phyloP scores from a whole-genome alignment of 2,888 invertebrate species.

The Leptinotarsa juncta region DNA sequence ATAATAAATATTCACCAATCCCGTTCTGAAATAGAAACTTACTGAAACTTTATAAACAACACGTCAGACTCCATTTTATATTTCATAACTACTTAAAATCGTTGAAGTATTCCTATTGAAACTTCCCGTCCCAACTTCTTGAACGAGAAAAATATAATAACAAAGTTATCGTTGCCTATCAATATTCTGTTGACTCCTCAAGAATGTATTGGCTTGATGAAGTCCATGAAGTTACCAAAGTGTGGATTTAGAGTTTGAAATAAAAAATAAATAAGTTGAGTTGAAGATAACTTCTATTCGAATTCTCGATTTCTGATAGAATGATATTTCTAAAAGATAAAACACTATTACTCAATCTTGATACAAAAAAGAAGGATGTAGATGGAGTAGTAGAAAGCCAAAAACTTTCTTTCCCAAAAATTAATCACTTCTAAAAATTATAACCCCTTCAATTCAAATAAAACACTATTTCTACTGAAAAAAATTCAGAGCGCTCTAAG shows the following conservation, averaged over 20 bases:
- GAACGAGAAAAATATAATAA: background rate
- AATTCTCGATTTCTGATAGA: too few relatives aligned
- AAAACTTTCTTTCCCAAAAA: too few relatives aligned
- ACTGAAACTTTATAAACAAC: background rate
- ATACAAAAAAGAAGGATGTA: too few relatives aligned
- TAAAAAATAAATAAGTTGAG: background rate
- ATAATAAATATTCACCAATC: background rate
- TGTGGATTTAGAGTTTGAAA: background rate
- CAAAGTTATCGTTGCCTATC: slow-evolving; percentile 8
- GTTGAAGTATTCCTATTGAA: background rate
- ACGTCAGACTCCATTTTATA: background rate
- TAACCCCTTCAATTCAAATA: too few relatives aligned
- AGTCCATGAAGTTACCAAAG: background rate
- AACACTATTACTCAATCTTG: too few relatives aligned
- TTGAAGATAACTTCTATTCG: background rate
- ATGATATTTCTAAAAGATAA: too few relatives aligned
- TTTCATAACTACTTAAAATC: slow-evolving; percentile 7
- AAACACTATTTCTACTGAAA: too few relatives aligned
- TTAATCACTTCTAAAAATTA: too few relatives aligned
- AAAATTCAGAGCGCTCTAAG: too few relatives aligned
- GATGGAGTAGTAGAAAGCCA: too few relatives aligned
- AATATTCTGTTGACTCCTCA: background rate
- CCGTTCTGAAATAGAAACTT: background rate
- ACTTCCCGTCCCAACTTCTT: background rate
- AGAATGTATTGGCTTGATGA: background rate